phyloP scores from a whole-genome alignment of 1,140 invertebrate genomes.

The Musca domestica region DNA sequence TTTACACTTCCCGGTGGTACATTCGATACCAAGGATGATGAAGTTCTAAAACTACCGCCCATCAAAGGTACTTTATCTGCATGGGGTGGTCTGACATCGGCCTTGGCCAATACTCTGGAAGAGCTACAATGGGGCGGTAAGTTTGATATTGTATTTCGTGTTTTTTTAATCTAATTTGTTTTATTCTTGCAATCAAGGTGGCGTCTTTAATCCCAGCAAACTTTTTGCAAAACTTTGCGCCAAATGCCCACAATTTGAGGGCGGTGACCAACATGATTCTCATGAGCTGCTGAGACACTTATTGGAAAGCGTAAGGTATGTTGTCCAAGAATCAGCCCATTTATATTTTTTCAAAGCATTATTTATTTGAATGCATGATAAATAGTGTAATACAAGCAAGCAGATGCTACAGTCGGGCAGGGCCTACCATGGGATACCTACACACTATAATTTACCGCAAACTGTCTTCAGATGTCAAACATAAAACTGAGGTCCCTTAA shows the following conservation, averaged over 20 bases:
- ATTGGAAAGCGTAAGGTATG: conserved; percentile 74
- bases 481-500: no score
- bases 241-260: conserved; percentile 81
- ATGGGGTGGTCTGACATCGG: conserved; percentile 68
- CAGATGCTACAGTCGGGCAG: no score
- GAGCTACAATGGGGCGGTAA: conserved; percentile 63
- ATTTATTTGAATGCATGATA: neutral
- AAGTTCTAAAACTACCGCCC: conserved; percentile 58
- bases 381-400: no score
- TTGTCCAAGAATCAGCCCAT: neutral
- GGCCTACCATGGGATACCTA: no score
- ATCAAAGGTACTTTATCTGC: conserved; percentile 69
- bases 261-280: conserved; percentile 94
- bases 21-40: conserved; percentile 57
- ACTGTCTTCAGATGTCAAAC: no score
- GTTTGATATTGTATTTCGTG: neutral
- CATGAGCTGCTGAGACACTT: conserved; percentile 91
- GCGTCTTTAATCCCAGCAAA: conserved; percentile 68
- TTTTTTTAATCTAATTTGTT: neutral
- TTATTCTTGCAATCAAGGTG: conserved; percentile 35
- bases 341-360: no score
- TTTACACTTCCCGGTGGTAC: conserved; percentile 71
- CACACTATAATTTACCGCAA: no score
- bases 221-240: conserved; percentile 74
- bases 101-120: conserved; percentile 66